Percentiles rank a stretch among this genome's conserved stretches.
Conservation (phyloP, 2,797 vertebrate genomes). For the Chelmon rostratus region DNA sequence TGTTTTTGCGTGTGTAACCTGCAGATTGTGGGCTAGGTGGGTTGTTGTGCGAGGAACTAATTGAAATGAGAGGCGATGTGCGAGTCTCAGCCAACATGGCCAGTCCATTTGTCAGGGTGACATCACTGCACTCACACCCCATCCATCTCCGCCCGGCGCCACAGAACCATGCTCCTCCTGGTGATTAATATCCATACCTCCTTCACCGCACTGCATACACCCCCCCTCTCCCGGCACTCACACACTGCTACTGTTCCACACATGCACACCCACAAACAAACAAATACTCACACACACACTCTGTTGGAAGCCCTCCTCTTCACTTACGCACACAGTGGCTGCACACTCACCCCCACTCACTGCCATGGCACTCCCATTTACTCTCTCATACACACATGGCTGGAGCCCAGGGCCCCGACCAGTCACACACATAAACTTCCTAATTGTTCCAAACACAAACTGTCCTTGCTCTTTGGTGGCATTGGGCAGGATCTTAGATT, state of each 20-base stretch:
- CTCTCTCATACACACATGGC: conserved; percentile 58
- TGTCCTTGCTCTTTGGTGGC: conserved; percentile 30
- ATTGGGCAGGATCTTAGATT: not conserved
- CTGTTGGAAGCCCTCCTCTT: conserved; percentile 61
- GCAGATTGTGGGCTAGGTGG: conserved; percentile 73
- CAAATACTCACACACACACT: conserved; percentile 63
- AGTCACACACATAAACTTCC: conserved; percentile 36
- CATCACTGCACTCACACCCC: conserved; percentile 89
- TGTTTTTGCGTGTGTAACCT: conserved; percentile 75
- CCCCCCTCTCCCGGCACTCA: conserved; percentile 37
- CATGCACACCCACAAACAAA: conserved; percentile 65
- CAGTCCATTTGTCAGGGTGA: conserved; percentile 90
- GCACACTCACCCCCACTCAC: conserved; percentile 47
- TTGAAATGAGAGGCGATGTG: conserved; percentile 92
- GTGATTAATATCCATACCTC: conserved; percentile 90
- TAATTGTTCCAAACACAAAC: conserved; percentile 47
- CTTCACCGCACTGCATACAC: conserved; percentile 68
- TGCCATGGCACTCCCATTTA: conserved; percentile 54
- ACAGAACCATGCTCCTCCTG: conserved; percentile 82
- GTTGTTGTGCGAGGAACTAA: conserved; percentile 84
- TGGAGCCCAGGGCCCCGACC: conserved; percentile 46
- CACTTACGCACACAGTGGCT: conserved; percentile 51
- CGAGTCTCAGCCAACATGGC: conserved; percentile 87
- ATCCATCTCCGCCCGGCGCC: conserved; percentile 86
- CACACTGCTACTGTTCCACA: conserved; percentile 40